Conservation (phyloP, 2,888 invertebrate species). For the Temnothorax ravouxi region DNA sequence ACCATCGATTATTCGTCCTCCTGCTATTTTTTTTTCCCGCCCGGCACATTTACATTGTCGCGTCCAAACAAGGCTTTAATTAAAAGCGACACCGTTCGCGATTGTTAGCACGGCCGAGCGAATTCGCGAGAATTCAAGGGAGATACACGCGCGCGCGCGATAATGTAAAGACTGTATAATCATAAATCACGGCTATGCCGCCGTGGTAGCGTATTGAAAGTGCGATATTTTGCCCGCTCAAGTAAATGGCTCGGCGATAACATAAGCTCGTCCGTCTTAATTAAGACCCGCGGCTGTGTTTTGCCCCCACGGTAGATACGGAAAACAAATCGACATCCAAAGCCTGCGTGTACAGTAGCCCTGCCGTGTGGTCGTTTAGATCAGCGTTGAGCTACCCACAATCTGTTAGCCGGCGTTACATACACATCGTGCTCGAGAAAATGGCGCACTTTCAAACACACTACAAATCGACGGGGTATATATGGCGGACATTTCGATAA, state of each 20-base stretch:
- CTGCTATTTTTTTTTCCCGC: conserved; percentile 46
- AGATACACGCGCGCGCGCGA: conserved; percentile 25
- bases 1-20: conserved; percentile 60
- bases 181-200: conserved; percentile 49
- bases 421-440: conserved; percentile 55
- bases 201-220: conserved; percentile 49
- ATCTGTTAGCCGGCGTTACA: conserved; percentile 57
- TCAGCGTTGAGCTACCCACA: conserved; percentile 49
- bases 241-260: conserved; percentile 54
- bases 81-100: conserved; percentile 68
- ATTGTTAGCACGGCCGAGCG: conserved; percentile 50
- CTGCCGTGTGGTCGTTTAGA: conserved; percentile 44
- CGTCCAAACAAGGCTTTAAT: conserved; percentile 71
- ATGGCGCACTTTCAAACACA: conserved; percentile 34
- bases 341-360: conserved; percentile 32
- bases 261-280: conserved; percentile 55
- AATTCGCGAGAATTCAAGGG: conserved; percentile 28
- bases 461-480: not conserved
- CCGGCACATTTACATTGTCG: conserved; percentile 53
- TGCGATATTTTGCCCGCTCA: conserved; percentile 59
- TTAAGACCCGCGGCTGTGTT: conserved; percentile 48
- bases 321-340: conserved; percentile 56
- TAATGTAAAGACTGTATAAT: conserved; percentile 56
- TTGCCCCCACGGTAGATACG: conserved; percentile 46
- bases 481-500: not conserved